phyloP scores from a whole-genome alignment of 2,113 vertebrate genomes.

The Ifrita kowaldi region DNA sequence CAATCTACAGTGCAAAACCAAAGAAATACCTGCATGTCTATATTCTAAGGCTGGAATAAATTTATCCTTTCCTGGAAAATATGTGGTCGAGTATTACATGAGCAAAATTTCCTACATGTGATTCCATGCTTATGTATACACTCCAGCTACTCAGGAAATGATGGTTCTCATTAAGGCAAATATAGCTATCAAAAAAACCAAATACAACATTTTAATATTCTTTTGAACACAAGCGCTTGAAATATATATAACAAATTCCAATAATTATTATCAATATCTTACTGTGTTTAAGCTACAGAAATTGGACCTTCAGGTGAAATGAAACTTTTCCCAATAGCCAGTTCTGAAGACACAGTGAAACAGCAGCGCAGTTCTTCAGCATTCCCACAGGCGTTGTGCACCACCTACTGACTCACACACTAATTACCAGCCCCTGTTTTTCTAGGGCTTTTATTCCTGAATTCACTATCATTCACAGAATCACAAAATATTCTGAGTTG shows the following conservation, averaged over 20 bases:
- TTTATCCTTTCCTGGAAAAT: background rate
- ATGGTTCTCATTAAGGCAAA: background rate
- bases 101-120: background rate
- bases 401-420: background rate
- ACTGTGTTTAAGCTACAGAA: background rate
- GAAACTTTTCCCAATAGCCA: background rate
- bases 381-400: background rate
- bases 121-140: background rate
- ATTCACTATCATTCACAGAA: background rate
- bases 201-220: background rate
- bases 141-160: background rate
- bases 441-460: background rate
- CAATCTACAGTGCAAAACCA: background rate
- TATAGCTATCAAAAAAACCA: background rate
- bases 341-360: background rate
- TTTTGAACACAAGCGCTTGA: background rate
- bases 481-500: background rate
- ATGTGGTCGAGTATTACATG: background rate
- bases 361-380: background rate
- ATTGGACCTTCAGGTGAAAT: background rate
- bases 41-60: background rate
- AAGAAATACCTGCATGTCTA: background rate
- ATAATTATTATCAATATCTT: background rate
- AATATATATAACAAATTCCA: background rate
- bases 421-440: background rate